These are phyloP conservation scores for Parus major DNA, from an alignment of 2,113 vertebrate genomes.

Conservation along the genomic window DNA sequence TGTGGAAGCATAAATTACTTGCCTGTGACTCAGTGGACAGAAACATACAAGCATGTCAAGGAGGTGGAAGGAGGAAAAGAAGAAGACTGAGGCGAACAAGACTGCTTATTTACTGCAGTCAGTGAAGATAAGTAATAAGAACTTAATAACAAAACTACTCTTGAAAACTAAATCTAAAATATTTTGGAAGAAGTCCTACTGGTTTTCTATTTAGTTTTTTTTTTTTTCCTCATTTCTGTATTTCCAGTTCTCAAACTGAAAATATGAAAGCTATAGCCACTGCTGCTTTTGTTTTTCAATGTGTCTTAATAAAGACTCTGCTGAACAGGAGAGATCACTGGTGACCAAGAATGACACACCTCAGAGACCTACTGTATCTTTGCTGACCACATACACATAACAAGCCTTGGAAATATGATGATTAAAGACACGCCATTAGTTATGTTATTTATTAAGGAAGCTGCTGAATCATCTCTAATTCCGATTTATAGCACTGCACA, in stretches of 20 bases:
- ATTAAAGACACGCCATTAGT: background rate
- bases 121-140: background rate
- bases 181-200: background rate
- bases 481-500: background rate
- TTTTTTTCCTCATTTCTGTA: background rate
- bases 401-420: background rate
- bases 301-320: background rate
- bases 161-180: background rate
- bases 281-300: background rate
- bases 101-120: background rate
- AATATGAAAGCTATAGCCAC: background rate
- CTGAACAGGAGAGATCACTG: background rate
- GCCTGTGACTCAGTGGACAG: background rate
- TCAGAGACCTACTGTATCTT: background rate
- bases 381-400: background rate
- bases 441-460: background rate
- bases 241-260: background rate
- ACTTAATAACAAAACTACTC: background rate
- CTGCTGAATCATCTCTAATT: background rate
- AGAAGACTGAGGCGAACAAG: background rate
- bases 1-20: background rate
- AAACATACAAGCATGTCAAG: background rate
- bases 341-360: background rate
- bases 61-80: accelerated
- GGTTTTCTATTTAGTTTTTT: background rate